Percentiles rank a stretch among this genome's conserved stretches.
Evolutionary conservation across 2,113 vertebrate species (phyloP).

Genomic region (Canis aureus): DNA sequence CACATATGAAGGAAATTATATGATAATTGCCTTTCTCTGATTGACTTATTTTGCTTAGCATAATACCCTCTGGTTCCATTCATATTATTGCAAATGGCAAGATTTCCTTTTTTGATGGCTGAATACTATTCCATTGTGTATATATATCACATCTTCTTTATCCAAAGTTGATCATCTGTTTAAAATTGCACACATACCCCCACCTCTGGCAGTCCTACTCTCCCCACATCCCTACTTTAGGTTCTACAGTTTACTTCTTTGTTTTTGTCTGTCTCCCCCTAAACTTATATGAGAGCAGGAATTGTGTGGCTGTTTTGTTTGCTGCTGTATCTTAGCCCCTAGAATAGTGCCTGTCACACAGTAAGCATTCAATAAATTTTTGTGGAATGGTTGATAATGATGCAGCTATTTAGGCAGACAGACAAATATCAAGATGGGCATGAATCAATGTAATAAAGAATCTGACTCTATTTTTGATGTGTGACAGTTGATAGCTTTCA

Average conservation of each 20-base stretch:
- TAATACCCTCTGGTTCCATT: not conserved
- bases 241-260: not conserved
- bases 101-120: not conserved
- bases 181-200: not conserved
- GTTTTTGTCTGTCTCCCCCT: not conserved
- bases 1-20: not conserved
- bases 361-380: not conserved
- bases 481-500: not conserved
- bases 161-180: not conserved
- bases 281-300: not conserved
- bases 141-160: not conserved
- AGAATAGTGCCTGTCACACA: not conserved
- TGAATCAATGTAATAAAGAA: not conserved
- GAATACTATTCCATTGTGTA: not conserved
- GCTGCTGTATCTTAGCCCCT: not conserved
- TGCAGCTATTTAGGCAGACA: not conserved
- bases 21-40: not conserved
- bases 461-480: not conserved
- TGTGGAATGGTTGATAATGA: not conserved
- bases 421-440: not conserved
- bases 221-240: fast-evolving
- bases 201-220: not conserved
- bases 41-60: not conserved
- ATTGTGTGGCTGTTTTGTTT: not conserved
- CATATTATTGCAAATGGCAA: not conserved